Conservation (phyloP, 2,797 vertebrate species). For the Lerista edwardsae region DNA sequence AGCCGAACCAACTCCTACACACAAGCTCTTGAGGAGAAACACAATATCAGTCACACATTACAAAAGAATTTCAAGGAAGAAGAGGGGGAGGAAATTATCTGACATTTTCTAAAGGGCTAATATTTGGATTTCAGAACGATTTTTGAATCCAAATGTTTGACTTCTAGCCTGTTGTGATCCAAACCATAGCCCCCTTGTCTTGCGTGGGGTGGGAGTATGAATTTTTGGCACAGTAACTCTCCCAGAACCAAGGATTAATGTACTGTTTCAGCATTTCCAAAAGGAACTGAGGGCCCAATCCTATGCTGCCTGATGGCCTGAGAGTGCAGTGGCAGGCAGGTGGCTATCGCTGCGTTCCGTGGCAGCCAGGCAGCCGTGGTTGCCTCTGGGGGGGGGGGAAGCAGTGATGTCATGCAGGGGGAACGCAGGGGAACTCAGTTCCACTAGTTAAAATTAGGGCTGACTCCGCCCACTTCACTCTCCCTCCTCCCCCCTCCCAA, state of each 20-base stretch:
- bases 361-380: too few species aligned
- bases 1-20: constrained; percentile 1
- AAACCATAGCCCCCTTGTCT: background rate
- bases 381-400: too few species aligned
- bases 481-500: too few species aligned
- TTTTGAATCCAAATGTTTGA: background rate
- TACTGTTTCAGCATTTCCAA: background rate
- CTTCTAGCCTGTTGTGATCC: background rate
- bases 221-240: background rate
- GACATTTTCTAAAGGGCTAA: background rate
- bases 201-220: background rate
- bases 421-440: too few species aligned
- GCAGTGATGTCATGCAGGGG: too few species aligned
- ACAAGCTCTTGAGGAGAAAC: background rate
- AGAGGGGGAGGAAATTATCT: background rate
- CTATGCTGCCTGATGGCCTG: too few species aligned
- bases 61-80: background rate
- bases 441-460: too few species aligned
- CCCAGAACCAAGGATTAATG: background rate
- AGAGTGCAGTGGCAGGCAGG: too few species aligned
- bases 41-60: background rate
- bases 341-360: too few species aligned
- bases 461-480: too few species aligned
- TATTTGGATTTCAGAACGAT: constrained; percentile 10
- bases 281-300: too few species aligned